Base-by-base conservation (phyloP, 2,113 vertebrate species). In the Recurvirostra avosetta region DNA sequence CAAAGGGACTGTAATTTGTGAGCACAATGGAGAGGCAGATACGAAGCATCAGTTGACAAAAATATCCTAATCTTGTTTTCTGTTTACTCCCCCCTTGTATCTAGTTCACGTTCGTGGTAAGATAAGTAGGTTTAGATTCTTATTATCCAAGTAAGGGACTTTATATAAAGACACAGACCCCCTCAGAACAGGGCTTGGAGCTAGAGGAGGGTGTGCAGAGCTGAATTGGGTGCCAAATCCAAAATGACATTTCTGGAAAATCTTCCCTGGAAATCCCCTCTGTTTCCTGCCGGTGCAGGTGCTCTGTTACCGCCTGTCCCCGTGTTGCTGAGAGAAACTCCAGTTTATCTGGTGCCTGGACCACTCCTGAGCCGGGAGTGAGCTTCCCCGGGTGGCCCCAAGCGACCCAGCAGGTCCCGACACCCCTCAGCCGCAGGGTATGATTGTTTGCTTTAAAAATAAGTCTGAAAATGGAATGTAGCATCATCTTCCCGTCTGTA, bases 1-100 rank as follows among this genome's bases (percentile, higher is more conserved):
- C 92, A 63, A 65, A 87, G 88, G 59, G 80, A 53, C 86, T 67
- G 75, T 90, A 95, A 97, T 97, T 97, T 95, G 94, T 3, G 79
- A 91, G 92, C 74, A 59, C 40, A n/a, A 29, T 49, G 41, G 71
- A 59, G 73, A 66, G 40, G 59, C 65, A 41, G 86, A 52, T 32
- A n/a, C 1, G 19, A 90, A 84, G 77, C 88, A 80, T 89, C 95
- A 66, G 9, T 52, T 85, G 95, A 50, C 61, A 79, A 67, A 80
- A 94, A 94, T 45, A 78, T 21, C 95, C 65, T 84, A 12, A 26
- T 80, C 66, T 62, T 80, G 16, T 4, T 6, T 62, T 71, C 11
- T 72, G 7, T 86, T 78, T 38, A 11, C 63, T 77, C 47, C 11
- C 26, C 72, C 6, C 43, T 62, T 61, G 15, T n/a, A 18, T 62